Percentiles rank a stretch among this genome's conserved stretches.
phyloP scores from a whole-genome alignment of 2,797 vertebrate genomes.

The Mus spretus region DNA sequence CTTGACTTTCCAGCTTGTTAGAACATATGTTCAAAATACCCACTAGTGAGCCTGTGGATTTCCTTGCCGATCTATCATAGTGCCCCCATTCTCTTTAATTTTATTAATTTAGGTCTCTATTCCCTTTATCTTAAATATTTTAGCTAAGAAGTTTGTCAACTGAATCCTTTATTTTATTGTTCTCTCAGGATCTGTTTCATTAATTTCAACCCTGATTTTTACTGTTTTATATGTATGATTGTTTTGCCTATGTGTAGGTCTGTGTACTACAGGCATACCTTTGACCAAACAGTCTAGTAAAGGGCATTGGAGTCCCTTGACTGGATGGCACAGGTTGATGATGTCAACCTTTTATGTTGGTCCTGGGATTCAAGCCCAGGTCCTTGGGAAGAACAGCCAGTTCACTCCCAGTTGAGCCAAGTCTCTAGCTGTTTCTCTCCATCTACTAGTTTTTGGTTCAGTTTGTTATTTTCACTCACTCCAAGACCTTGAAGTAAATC shows the following conservation, averaged over 20 bases:
- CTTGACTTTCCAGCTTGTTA: not conserved
- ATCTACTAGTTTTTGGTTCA: not conserved
- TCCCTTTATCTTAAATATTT: not conserved
- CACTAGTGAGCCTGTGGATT: not conserved
- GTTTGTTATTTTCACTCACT: not conserved
- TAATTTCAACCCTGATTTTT: not conserved
- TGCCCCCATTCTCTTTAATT: not conserved
- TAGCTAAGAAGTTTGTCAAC: not conserved
- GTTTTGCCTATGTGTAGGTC: not conserved
- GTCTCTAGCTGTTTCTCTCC: not conserved
- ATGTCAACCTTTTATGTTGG: not conserved
- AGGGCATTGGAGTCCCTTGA: not conserved
- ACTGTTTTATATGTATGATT: not conserved
- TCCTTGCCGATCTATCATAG: not conserved
- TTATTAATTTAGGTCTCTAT: not conserved
- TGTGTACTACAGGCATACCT: not conserved
- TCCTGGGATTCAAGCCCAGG: not conserved
- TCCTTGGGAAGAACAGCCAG: not conserved
- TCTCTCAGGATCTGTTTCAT: not conserved
- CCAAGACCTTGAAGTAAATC: not conserved
- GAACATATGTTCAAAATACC: not conserved
- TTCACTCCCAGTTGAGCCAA: not conserved
- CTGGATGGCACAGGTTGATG: too few species aligned
- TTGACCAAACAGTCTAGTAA: not conserved
- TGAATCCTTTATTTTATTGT: not conserved